phyloP scores from a whole-genome alignment of 1,140 invertebrate species.

The Caerostris darwini region DNA sequence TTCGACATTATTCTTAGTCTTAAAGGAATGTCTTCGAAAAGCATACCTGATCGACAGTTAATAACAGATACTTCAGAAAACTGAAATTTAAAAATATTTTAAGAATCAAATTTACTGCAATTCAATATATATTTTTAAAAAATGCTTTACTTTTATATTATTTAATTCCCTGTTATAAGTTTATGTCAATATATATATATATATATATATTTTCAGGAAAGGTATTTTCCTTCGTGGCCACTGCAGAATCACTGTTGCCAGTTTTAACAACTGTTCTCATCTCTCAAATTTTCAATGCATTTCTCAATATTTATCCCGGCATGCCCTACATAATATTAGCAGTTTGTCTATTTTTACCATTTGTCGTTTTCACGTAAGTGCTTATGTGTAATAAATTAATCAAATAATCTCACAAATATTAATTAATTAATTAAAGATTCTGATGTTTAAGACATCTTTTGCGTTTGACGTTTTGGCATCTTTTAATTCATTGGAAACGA shows the following conservation, averaged over 20 bases:
- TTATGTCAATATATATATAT: not conserved
- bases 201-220: constrained; percentile 40
- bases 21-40: no score
- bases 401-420: no score
- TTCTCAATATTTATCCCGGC: constrained; percentile 49
- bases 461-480: no score
- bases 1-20: no score
- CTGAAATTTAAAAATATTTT: no score
- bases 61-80: no score
- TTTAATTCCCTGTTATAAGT: no score
- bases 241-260: constrained; percentile 53
- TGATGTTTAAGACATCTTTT: no score
- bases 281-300: constrained; percentile 62
- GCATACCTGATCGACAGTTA: no score
- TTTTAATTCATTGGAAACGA: no score
- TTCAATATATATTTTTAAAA: not conserved
- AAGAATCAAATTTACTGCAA: no score
- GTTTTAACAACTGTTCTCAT: constrained; percentile 36
- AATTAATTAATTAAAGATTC: no score
- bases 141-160: not conserved
- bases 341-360: constrained; percentile 44
- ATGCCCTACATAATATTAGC: constrained; percentile 51
- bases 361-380: constrained; percentile 65
- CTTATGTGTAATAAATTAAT: not conserved
- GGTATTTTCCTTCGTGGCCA: constrained; percentile 69